Evolutionary conservation across 2,113 vertebrate species (phyloP).

Genomic region (Oreotragus oreotragus): DNA sequence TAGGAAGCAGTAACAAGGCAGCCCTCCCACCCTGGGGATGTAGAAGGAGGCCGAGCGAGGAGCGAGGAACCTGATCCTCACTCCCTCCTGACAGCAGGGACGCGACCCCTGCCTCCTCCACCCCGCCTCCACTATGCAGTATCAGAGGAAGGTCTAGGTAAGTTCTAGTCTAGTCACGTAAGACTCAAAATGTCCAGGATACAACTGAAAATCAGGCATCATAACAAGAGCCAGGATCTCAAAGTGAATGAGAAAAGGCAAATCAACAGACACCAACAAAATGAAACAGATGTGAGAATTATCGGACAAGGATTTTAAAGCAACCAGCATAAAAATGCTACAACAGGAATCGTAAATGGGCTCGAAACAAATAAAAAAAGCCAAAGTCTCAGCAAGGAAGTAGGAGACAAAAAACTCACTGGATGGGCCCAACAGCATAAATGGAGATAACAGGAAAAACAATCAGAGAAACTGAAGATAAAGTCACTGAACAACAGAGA

Average conservation of each 20-base stretch:
- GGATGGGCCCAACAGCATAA: neutral
- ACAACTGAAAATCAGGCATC: neutral
- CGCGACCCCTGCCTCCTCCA: neutral
- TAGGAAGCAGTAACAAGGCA: neutral
- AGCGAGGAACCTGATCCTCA: neutral
- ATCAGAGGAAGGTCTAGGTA: neutral
- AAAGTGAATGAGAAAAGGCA: neutral
- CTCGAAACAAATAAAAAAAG: neutral
- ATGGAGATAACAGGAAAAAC: neutral
- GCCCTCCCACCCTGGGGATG: neutral
- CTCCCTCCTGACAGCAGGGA: neutral
- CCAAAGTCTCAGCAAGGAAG: neutral
- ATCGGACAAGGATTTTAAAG: neutral
- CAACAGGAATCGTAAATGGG: neutral
- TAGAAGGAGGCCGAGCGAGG: neutral
- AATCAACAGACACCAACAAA: neutral
- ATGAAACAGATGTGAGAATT: neutral
- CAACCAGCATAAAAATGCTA: neutral
- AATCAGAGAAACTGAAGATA: neutral
- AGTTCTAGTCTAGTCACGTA: neutral
- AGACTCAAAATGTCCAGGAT: neutral
- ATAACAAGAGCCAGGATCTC: neutral
- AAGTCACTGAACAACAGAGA: neutral
- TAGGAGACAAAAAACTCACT: neutral
- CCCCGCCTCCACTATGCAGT: fast-evolving